A percentile compares a stretch with the other conserved stretches of the same genome.
These are phyloP conservation scores for Hypanus sabinus DNA, from an alignment of 2,113 vertebrate genomes.

Conservation along the genomic window DNA sequence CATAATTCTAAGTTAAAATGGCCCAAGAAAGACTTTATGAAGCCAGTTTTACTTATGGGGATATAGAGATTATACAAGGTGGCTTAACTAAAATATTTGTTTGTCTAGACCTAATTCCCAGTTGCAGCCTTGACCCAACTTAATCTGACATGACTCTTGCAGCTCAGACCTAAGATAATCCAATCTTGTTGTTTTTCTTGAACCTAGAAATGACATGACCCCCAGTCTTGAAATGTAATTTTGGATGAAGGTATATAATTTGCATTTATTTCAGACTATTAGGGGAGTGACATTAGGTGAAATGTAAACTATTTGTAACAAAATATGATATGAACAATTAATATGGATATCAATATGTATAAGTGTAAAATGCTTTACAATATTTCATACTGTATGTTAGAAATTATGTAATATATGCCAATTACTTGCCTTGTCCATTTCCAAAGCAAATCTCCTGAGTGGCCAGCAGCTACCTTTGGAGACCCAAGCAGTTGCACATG, in stretches of 20 bases:
- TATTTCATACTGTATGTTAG: neutral
- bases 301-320: neutral
- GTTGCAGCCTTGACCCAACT: slow-evolving; percentile 11
- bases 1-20: slow-evolving; percentile 33
- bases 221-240: neutral
- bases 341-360: too few relatives aligned
- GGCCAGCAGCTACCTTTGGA: too few relatives aligned
- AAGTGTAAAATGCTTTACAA: neutral
- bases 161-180: neutral
- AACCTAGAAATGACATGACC: neutral
- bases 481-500: too few relatives aligned
- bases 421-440: neutral
- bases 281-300: neutral
- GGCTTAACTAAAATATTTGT: slow-evolving; percentile 25
- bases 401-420: neutral
- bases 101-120: slow-evolving; percentile 3
- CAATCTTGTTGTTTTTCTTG: neutral
- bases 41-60: neutral
- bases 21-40: slow-evolving; percentile 20
- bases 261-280: neutral
- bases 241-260: neutral
- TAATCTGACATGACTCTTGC: neutral
- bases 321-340: neutral
- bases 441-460: too few relatives aligned
- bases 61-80: slow-evolving; percentile 3